Conservation (phyloP, 2,888 invertebrate species). For the Eupithecia inturbata region DNA sequence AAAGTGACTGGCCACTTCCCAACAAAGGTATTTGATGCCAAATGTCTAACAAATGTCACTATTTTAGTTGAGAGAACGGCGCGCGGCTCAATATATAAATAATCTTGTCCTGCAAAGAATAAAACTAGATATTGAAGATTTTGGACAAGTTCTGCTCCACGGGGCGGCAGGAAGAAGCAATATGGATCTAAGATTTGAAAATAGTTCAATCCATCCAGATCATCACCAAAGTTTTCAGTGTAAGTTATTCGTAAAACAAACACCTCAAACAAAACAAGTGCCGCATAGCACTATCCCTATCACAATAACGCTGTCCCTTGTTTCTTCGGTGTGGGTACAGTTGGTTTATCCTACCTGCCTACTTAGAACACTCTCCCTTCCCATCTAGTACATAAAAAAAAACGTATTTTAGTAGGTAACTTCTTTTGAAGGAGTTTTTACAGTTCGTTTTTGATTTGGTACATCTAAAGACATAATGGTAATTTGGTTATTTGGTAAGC, state of each 20-base stretch:
- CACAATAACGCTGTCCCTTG: too few species aligned
- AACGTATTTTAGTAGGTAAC: too few species aligned
- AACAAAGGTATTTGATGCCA: slow-evolving; percentile 53
- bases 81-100: slow-evolving; percentile 26
- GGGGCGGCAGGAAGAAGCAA: background rate
- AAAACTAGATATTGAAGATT: background rate
- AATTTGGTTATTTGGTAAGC: too few species aligned
- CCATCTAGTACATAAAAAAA: too few species aligned
- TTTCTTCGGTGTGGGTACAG: too few species aligned
- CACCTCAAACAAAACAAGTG: background rate
- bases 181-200: background rate
- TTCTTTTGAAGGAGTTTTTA: too few species aligned
- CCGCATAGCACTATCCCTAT: too few species aligned
- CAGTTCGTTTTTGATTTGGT: too few species aligned
- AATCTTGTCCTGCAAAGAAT: background rate
- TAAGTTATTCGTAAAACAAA: too few species aligned
- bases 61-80: slow-evolving; percentile 42
- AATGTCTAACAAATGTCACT: slow-evolving; percentile 47
- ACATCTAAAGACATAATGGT: too few species aligned
- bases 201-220: background rate
- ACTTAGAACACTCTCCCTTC: too few species aligned
- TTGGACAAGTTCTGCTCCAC: background rate
- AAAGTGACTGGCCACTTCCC: slow-evolving; percentile 74
- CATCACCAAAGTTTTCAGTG: background rate
- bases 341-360: too few species aligned